phyloP scores from a whole-genome alignment of 1,140 invertebrate species.

The Pectinophora gossypiella region DNA sequence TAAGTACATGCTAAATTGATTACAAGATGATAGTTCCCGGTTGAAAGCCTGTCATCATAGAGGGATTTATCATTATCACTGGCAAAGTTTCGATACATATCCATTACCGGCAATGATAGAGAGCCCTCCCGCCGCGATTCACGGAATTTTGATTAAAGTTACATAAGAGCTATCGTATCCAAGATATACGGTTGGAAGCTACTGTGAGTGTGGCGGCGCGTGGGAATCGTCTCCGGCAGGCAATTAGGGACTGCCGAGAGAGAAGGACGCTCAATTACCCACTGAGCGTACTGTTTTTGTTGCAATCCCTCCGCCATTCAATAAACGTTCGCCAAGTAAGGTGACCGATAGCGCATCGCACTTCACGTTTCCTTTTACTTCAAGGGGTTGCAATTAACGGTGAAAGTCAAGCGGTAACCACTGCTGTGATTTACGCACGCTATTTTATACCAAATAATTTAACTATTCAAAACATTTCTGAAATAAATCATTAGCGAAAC shows the following conservation, averaged over 20 bases:
- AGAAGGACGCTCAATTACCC: constrained; percentile 54
- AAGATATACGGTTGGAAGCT: constrained; percentile 32
- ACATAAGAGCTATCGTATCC: constrained; percentile 27
- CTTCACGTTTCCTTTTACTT: too few species aligned
- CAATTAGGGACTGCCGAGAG: constrained; percentile 56
- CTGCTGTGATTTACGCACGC: too few species aligned
- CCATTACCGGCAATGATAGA: neutral
- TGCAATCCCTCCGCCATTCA: constrained; percentile 36
- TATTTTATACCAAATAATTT: too few species aligned
- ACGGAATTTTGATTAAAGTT: constrained; percentile 54
- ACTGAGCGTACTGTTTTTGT: constrained; percentile 51
- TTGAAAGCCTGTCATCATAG: too few species aligned
- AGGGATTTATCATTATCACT: neutral
- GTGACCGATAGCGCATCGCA: too few species aligned
- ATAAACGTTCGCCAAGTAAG: too few species aligned
- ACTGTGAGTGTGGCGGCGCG: constrained; percentile 24
- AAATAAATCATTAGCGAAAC: too few species aligned
- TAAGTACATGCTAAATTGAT: too few species aligned
- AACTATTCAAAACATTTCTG: too few species aligned
- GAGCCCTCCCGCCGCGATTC: constrained; percentile 23
- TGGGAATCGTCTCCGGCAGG: constrained; percentile 55
- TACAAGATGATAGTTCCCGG: too few species aligned
- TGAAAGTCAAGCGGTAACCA: too few species aligned
- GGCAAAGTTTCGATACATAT: neutral
- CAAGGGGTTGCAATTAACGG: too few species aligned